Evolutionary conservation across 2,888 invertebrate genomes (phyloP).

Genomic region (Thumatha senex): DNA sequence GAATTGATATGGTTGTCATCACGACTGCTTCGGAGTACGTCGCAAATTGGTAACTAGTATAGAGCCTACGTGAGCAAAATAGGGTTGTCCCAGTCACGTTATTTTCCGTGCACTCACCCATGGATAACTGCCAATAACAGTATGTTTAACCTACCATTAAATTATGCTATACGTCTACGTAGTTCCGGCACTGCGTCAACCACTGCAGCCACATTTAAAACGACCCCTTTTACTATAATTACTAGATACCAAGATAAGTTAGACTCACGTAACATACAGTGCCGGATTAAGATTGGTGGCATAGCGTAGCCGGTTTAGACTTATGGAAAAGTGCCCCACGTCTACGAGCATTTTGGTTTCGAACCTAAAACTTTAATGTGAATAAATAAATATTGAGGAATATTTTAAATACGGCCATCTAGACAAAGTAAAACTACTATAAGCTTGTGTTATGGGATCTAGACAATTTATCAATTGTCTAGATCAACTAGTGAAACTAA

Average conservation of each 20-base stretch:
- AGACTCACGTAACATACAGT: conserved; percentile 51
- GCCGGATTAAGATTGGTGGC: background rate
- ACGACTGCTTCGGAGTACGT: background rate
- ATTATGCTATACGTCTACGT: conserved; percentile 40
- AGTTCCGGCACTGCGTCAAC: conserved; percentile 42
- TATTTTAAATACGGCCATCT: too few relatives aligned
- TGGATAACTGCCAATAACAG: conserved; percentile 68
- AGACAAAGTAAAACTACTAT: too few relatives aligned
- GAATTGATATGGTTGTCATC: background rate
- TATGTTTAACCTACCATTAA: conserved; percentile 61
- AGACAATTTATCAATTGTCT: too few relatives aligned
- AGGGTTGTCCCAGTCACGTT: conserved; percentile 61
- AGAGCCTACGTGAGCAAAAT: conserved; percentile 30
- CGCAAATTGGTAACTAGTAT: conserved; percentile 18
- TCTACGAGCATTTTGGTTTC: too few relatives aligned
- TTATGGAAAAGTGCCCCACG: too few relatives aligned
- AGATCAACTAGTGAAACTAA: too few relatives aligned
- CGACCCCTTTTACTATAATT: conserved; percentile 59
- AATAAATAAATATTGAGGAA: too few relatives aligned
- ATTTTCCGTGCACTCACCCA: conserved; percentile 60
- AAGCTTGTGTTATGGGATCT: too few relatives aligned
- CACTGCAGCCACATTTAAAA: conserved; percentile 57
- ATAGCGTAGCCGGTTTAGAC: too few relatives aligned
- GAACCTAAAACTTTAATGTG: too few relatives aligned
- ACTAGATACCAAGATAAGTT: conserved; percentile 46